Evolutionary conservation across 92 coral and sea anemone genomes (phyloP), one percentile per base, ranked within the genome.

Genomic region (Blastomussa wellsi): DNA sequence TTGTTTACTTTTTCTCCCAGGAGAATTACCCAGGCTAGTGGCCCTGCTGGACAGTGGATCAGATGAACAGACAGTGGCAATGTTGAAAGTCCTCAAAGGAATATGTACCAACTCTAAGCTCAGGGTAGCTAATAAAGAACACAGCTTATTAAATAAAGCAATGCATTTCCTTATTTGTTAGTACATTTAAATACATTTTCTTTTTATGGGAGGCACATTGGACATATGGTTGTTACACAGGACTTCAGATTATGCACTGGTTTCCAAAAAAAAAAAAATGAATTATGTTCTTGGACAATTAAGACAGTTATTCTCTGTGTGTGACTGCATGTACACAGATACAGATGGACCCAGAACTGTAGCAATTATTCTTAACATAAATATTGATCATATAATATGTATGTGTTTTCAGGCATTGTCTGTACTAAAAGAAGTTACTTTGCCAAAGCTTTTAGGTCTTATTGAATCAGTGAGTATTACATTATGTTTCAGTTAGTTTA

Each of bases 391-490:
- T 32, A 33, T 33, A 2, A 17, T 5, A 0, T 55, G n/a, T 41
- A 16, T 74, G 33, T n/a, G n/a, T 37, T 52, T 15, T 19, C n/a
- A 83, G 86, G 26, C 72, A 36, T 74, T 83, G 16, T 73, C 86
- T 51, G 97, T 93, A 5, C 89, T 93, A 3, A 89, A 78, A 22
- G 90, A 87, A 71, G 81, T 90, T 29, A 84, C 91, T 9, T 59
- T 87, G 31, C 85, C 82, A 38, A 87, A 78, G 67, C 84, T 90
- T 4, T 51, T 82, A 53, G 36, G 80, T 38, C 75, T 93, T 49
- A 53, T 93, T 55, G 93, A 93, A 74, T 93, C 94, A 57, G 97
- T 93, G 87, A 89, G 97, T 93, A 57, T 57, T 7, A 6, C 11
- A 10, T 13, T 44, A 8, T 44, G 4, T 39, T 39, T 3, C 7